Evolutionary conservation across 2,888 invertebrate genomes (phyloP), one percentile per base, ranked within the genome.

Genomic region (Acheta domesticus): DNA sequence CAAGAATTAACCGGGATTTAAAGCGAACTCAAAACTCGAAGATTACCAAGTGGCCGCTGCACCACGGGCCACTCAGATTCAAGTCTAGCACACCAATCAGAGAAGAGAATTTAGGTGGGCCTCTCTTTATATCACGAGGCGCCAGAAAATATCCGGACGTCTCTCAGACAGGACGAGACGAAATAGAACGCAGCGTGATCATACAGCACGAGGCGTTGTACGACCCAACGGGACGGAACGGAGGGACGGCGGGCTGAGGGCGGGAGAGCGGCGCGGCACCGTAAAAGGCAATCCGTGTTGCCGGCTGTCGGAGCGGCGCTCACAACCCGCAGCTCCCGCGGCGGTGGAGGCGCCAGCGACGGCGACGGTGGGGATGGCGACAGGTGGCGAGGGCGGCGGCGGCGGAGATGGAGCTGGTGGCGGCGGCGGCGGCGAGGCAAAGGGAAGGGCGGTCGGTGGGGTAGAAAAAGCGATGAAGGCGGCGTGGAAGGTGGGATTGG

Each of bases 291-390:
- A 62, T 62, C 62, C 62, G 62, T 62, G 62, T 62, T 11, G 62
- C 62, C n/a, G 62, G 62, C 62, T 62, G 62, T 62, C 62, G 62
- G 62, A 62, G 62, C 62, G 16, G 62, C 62, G n/a, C 62, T 62
- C 62, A 62, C 62, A 36, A 36, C 36, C n/a, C 62, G 62, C 62
- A 62, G 62, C n/a, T 3, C 14, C 16, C 16, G 62, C n/a, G 62
- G 62, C n/a, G 62, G 62, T 62, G 62, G 62, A 5, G 16, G 19
- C 23, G 23, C 3, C 12, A 5, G 62, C 16, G 19, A 62, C 16
- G 14, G 62, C 1, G 14, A 1, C 36, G 36, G 36, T 36, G 36
- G 36, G 0, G 36, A 36, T 5, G 8, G 36, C 23, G n/a, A n/a
- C n/a, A n/a, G 62, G 12, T 3, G 19, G 23, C 23, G 50, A 50